Percentiles rank a stretch among this genome's conserved stretches.
Evolutionary conservation across 2,888 invertebrate genomes (phyloP).

Genomic region (Agapetus fuscipes): DNA sequence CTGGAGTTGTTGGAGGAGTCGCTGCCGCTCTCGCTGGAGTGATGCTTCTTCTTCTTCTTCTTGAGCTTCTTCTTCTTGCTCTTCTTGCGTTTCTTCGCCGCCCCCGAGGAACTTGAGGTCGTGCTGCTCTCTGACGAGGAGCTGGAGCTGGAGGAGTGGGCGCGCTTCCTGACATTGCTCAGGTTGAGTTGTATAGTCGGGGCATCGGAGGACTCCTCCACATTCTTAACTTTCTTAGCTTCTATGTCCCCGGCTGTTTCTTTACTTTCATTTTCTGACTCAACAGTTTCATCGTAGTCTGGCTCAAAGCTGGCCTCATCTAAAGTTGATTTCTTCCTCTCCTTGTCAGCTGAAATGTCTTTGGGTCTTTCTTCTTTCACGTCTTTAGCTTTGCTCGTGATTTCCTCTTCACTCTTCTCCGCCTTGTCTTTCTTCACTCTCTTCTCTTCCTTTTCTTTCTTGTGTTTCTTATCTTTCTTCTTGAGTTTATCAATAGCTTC

Average conservation of each 20-base stretch:
- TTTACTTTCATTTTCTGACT: constrained; percentile 54
- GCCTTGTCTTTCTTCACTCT: constrained; percentile 23
- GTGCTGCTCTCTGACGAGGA: constrained; percentile 38
- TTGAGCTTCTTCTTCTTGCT: constrained; percentile 53
- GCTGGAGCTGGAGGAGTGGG: constrained; percentile 38
- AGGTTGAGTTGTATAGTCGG: constrained; percentile 40
- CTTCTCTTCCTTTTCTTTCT: constrained; percentile 31
- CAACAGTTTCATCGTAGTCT: constrained; percentile 56
- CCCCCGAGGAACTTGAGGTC: constrained; percentile 38
- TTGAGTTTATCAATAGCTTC: constrained; percentile 22
- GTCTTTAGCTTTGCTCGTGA: constrained; percentile 7
- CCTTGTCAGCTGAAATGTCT: constrained; percentile 30
- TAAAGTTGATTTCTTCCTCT: constrained; percentile 55
- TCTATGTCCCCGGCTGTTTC: constrained; percentile 34
- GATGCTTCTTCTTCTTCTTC: constrained; percentile 51
- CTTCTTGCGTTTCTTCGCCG: constrained; percentile 46
- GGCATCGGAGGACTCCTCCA: constrained; percentile 31
- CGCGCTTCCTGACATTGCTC: constrained; percentile 42
- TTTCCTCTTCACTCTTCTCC: constrained; percentile 9
- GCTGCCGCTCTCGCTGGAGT: constrained; percentile 52
- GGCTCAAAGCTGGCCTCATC: constrained; percentile 68
- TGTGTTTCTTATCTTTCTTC: constrained; percentile 26
- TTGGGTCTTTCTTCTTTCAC: constrained; percentile 14
- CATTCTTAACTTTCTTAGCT: constrained; percentile 24
- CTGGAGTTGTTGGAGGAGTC: constrained; percentile 57